phyloP scores from a whole-genome alignment of 2,888 invertebrate species.

The Megalurothrips usitatus region DNA sequence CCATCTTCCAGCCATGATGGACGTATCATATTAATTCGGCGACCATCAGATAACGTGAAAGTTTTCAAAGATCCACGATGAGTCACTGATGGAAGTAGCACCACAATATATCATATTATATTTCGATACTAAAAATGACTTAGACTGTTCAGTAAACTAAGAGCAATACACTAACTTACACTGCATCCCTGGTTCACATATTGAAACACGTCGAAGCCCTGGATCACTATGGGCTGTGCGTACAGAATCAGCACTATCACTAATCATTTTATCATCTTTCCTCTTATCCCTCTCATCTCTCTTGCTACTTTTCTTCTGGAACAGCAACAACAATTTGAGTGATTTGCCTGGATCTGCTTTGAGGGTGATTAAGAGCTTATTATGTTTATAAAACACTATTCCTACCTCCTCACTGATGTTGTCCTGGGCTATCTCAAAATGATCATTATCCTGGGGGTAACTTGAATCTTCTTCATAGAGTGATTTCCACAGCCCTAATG shows the following conservation, averaged over 20 bases:
- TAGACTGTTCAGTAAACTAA: too few species aligned
- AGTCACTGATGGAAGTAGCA: background rate
- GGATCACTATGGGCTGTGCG: slow-evolving; percentile 7
- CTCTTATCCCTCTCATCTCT: background rate
- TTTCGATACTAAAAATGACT: background rate
- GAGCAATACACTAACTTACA: background rate
- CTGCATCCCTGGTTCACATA: slow-evolving; percentile 10
- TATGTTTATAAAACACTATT: background rate
- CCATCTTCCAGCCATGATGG: slow-evolving; percentile 12
- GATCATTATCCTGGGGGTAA: slow-evolving; percentile 36
- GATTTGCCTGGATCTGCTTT: too few species aligned
- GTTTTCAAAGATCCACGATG: background rate
- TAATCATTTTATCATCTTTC: background rate
- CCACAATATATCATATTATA: background rate
- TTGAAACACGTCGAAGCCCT: background rate
- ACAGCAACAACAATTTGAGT: background rate
- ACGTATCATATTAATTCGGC: background rate
- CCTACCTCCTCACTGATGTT: background rate
- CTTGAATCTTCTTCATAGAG: slow-evolving; percentile 43
- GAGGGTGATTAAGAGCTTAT: too few species aligned
- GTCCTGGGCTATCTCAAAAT: slow-evolving; percentile 22
- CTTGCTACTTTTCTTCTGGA: background rate
- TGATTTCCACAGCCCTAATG: slow-evolving; percentile 85
- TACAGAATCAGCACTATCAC: background rate
- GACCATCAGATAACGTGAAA: slow-evolving; percentile 5